These are phyloP conservation scores for Lymantria monacha DNA, from an alignment of 2,888 invertebrate species.

Conservation along the genomic window DNA sequence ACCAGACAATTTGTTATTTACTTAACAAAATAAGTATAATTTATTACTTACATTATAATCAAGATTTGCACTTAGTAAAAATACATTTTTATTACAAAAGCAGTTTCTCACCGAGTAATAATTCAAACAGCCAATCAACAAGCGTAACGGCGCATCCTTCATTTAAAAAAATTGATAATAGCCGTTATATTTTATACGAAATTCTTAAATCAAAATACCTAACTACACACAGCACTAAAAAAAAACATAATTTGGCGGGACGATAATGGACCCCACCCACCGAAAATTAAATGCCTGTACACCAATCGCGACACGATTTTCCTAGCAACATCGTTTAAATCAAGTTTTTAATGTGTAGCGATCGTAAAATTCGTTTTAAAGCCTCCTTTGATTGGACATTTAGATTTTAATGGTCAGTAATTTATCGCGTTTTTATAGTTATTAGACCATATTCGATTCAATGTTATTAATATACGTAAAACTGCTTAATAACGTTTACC, in stretches of 20 bases:
- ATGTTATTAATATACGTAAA: slow-evolving; percentile 31
- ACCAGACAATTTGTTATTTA: too few relatives aligned
- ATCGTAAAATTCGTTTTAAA: slow-evolving; percentile 60
- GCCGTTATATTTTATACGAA: not conserved
- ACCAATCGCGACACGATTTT: slow-evolving; percentile 65
- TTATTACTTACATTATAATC: too few relatives aligned
- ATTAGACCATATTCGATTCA: slow-evolving; percentile 30
- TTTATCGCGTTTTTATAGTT: slow-evolving; percentile 47
- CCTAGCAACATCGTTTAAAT: slow-evolving; percentile 71
- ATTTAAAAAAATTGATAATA: not conserved
- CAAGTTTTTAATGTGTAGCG: slow-evolving; percentile 56
- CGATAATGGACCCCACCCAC: slow-evolving; percentile 27
- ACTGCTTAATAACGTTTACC: slow-evolving; percentile 36
- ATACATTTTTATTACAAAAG: too few relatives aligned
- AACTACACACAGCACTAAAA: slow-evolving; percentile 11
- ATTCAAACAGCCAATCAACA: not conserved
- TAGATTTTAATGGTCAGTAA: slow-evolving; percentile 48
- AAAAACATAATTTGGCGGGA: slow-evolving; percentile 15
- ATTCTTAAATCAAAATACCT: slow-evolving; percentile 3
- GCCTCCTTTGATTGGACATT: slow-evolving; percentile 66
- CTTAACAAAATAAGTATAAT: too few relatives aligned
- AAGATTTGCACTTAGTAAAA: too few relatives aligned
- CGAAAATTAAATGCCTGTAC: slow-evolving; percentile 38
- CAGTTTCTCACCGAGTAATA: not conserved
- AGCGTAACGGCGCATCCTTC: not conserved